phyloP scores from a whole-genome alignment of 2,888 invertebrate genomes.

The Scaptomyza parva region DNA sequence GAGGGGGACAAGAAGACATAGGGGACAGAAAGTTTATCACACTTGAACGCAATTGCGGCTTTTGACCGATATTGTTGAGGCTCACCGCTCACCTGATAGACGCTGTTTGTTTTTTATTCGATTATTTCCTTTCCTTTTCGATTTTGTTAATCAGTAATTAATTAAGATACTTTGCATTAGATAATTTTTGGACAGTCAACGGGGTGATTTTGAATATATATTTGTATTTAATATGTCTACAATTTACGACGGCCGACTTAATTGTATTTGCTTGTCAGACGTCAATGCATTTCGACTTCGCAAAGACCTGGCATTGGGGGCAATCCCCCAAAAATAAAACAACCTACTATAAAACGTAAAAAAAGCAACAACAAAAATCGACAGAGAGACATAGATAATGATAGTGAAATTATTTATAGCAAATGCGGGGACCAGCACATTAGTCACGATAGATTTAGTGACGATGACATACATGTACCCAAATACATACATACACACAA shows the following conservation, averaged over 20 bases:
- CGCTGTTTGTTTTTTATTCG: constrained; percentile 36
- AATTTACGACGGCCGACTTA: constrained; percentile 72
- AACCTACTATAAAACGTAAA: no score
- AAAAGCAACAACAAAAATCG: constrained; percentile 2
- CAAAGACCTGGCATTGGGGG: constrained; percentile 36
- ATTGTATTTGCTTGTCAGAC: constrained; percentile 76
- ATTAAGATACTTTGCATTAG: constrained; percentile 76
- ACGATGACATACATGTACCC: constrained; percentile 17
- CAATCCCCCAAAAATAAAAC: constrained; percentile 47
- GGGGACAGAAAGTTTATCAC: constrained; percentile 73
- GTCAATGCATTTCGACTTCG: constrained; percentile 46
- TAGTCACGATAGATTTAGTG: constrained; percentile 48
- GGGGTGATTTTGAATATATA: constrained; percentile 34
- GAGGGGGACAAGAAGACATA: constrained; percentile 1
- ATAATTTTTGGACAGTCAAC: constrained; percentile 59
- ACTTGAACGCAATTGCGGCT: constrained; percentile 71
- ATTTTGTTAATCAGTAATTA: constrained; percentile 71
- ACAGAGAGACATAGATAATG: constrained; percentile 49
- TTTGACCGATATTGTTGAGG: constrained; percentile 73
- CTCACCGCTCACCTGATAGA: constrained; percentile 56
- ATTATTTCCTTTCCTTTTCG: constrained; percentile 11
- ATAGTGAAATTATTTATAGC: constrained; percentile 65
- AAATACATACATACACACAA: not conserved
- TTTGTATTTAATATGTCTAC: constrained; percentile 56
- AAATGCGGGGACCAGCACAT: constrained; percentile 55